Base-by-base conservation (phyloP, 2,888 invertebrate species). In the Hemistola chrysoprasaria region DNA sequence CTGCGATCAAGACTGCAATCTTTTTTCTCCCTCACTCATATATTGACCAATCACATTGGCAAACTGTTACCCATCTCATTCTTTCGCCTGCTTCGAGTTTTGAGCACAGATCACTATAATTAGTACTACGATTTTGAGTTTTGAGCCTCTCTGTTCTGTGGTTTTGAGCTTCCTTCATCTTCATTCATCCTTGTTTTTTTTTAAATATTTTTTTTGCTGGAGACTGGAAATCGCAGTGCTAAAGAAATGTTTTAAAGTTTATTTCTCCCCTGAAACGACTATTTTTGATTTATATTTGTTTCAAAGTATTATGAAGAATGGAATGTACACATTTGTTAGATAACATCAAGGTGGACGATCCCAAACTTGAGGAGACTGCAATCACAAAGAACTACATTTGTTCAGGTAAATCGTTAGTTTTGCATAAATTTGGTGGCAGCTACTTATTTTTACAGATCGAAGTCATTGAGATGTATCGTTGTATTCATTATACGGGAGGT, bases 291-390 rank as follows among this genome's bases (percentile, higher is more conserved):
- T 62, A 63, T 62, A 67, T 16, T 66, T 50, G 48, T 59, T 64
- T 65, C 41, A 52, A 53, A 37, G 40, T 69, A 68, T 47, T 59
- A 86, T 86, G 85, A 89, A 90, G 73, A 75, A 93, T 93, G 93
- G 92, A 93, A 90, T 93, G 93, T 83, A 90, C 92, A 71, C 93
- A 93, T 89, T 90, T 93, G 69, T 88, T 87, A 79, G 91, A 91
- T 82, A 91, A 92, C 87, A 91, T 92, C 74, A 91, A 90, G 77
- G 81, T 90, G 75, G 83, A 86, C 66, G 81, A 85, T 73, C 77
- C 85, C 70, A 79, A 81, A 71, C 65, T 71, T 67, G 80, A 87
- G 70, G 87, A 88, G 71, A 78, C 73, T 61, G 76, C 79, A 71
- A 84, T 85, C 84, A 90, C 91, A 89, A 91, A 92, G 92, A 91